Percentiles rank a stretch among this genome's conserved stretches.
Conservation (phyloP, 2,113 vertebrate genomes). For the Varanus komodoensis region DNA sequence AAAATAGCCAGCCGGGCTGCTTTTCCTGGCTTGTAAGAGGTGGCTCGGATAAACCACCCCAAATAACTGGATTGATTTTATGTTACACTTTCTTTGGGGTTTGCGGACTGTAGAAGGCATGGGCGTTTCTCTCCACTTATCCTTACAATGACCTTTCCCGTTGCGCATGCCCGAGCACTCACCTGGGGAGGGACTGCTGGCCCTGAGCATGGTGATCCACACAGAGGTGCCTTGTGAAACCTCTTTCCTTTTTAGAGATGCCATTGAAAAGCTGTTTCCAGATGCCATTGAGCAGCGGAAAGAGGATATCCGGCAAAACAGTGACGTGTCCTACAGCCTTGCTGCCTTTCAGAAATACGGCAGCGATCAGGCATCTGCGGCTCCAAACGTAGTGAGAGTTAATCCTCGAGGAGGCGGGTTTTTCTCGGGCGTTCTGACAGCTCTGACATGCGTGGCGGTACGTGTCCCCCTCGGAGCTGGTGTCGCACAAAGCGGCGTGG, state of each 20-base stretch:
- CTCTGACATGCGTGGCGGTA: constrained; percentile 90
- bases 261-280: constrained; percentile 90
- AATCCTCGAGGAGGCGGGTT: constrained; percentile 86
- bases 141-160: too few relatives aligned
- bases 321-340: constrained; percentile 80
- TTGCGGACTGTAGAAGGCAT: background rate
- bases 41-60: background rate
- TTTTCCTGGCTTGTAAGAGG: background rate
- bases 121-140: background rate
- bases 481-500: rapidly evolving
- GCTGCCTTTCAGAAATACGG: constrained; percentile 90
- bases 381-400: constrained; percentile 61
- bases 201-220: background rate
- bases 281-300: constrained; percentile 82
- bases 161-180: background rate
- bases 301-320: constrained; percentile 84
- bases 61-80: background rate
- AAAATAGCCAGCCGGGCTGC: too few relatives aligned
- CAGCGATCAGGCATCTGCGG: constrained; percentile 76
- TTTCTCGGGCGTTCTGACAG: constrained; percentile 91
- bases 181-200: rapidly evolving
- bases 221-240: constrained; percentile 1
- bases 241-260: constrained; percentile 80
- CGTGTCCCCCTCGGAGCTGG: constrained; percentile 53
- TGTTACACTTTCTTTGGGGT: too few relatives aligned